These are phyloP conservation scores for Coregonus suidteri DNA, from an alignment of 2,797 vertebrate species.

Conservation along the genomic window DNA sequence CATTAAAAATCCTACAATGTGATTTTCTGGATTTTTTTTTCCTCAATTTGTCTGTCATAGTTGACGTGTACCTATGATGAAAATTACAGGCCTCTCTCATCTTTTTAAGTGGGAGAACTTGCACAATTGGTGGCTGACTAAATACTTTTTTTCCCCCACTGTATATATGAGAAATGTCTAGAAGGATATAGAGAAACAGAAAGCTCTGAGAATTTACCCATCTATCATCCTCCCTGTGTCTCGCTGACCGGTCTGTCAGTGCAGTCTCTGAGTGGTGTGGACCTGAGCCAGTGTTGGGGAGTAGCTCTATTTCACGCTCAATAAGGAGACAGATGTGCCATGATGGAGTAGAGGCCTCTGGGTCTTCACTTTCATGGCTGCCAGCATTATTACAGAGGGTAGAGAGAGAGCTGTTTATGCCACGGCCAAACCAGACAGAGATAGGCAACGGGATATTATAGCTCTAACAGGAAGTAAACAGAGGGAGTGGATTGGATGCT, in stretches of 20 bases:
- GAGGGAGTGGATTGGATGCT: not conserved
- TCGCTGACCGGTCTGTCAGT: not conserved
- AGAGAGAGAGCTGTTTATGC: not conserved
- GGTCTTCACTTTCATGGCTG: not conserved
- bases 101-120: too few relatives aligned
- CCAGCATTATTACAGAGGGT: not conserved
- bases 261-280: not conserved
- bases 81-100: too few relatives aligned
- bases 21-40: too few relatives aligned
- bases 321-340: slow-evolving; percentile 1
- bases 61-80: too few relatives aligned
- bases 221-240: not conserved
- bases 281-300: not conserved
- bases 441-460: not conserved
- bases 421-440: not conserved
- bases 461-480: not conserved
- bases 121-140: too few relatives aligned
- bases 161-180: too few relatives aligned
- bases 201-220: not conserved
- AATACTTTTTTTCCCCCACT: too few relatives aligned
- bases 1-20: too few relatives aligned
- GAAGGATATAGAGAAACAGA: not conserved
- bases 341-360: slow-evolving; percentile 4
- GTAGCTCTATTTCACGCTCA: slow-evolving; percentile 1
- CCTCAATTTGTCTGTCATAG: too few relatives aligned